phyloP scores from a whole-genome alignment of 1,140 invertebrate species.

The Lithobius niger region DNA sequence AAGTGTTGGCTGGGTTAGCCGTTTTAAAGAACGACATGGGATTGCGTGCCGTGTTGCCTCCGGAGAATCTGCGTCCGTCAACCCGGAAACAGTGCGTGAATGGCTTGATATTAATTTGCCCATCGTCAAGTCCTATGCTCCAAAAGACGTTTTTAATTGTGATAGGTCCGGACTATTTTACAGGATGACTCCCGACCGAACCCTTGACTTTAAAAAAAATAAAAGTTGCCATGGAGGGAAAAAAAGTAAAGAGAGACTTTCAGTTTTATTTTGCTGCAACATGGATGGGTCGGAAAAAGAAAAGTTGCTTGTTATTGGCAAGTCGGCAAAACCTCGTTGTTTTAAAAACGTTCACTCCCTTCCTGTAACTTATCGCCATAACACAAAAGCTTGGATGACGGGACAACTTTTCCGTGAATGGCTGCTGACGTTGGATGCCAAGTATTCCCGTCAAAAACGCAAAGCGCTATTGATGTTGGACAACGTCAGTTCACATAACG shows the following conservation, averaged over 20 bases:
- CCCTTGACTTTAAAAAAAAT: conserved; percentile 16
- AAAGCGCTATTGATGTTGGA: conserved; percentile 15
- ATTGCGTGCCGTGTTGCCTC: too few relatives aligned
- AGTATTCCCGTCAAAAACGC: conserved; percentile 11
- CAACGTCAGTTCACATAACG: not conserved
- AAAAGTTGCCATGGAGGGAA: conserved; percentile 18
- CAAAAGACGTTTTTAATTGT: conserved; percentile 19
- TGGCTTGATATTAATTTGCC: too few relatives aligned
- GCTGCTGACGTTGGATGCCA: conserved; percentile 15
- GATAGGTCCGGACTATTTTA: conserved; percentile 20
- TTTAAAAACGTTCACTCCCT: conserved; percentile 17
- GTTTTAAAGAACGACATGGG: too few relatives aligned
- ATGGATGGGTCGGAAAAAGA: conserved; percentile 16
- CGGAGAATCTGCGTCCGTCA: too few relatives aligned
- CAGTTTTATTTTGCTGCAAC: conserved; percentile 14
- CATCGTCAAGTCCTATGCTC: too few relatives aligned
- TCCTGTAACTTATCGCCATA: conserved; percentile 15
- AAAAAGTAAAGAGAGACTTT: conserved; percentile 19
- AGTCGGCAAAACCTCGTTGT: conserved; percentile 17
- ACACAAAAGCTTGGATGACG: conserved; percentile 22
- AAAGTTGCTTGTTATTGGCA: conserved; percentile 18
- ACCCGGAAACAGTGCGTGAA: too few relatives aligned
- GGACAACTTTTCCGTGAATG: conserved; percentile 17
- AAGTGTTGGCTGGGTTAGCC: too few relatives aligned
- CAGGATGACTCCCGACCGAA: conserved; percentile 16